Conservation (phyloP, 2,113 vertebrate species). For the Macquaria ambigua region DNA sequence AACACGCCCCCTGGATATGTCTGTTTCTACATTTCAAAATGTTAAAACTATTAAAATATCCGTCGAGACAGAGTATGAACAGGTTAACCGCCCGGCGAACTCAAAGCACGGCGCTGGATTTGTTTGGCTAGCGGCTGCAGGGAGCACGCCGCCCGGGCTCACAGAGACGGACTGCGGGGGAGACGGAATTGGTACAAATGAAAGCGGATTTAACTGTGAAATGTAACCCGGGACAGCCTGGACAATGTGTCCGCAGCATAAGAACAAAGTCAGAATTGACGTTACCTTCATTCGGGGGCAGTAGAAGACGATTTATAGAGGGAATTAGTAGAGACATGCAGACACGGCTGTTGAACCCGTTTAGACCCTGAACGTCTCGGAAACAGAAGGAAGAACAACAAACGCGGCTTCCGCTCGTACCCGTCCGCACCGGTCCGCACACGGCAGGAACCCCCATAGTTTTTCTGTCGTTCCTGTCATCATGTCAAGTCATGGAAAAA, state of each 20-base stretch:
- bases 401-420: constrained; percentile 81
- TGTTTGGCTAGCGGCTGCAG: constrained; percentile 50
- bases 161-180: constrained; percentile 2
- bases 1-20: neutral
- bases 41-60: neutral
- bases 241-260: rapidly evolving
- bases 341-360: constrained; percentile 64
- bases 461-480: neutral
- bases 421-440: constrained; percentile 1
- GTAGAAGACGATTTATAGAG: constrained; percentile 62
- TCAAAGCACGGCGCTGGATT: constrained; percentile 57
- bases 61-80: rapidly evolving
- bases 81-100: neutral
- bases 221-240: neutral
- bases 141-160: constrained; percentile 30
- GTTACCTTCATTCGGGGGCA: constrained; percentile 86
- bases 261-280: neutral
- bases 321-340: constrained; percentile 79
- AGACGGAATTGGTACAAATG: neutral
- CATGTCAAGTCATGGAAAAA: neutral
- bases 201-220: neutral
- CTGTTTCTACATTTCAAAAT: no score
- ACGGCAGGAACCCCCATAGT: neutral
- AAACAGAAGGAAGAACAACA: constrained; percentile 83
- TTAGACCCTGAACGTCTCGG: constrained; percentile 76